Evolutionary conservation across 2,888 invertebrate species (phyloP).

Genomic region (Heteropelma amictum): DNA sequence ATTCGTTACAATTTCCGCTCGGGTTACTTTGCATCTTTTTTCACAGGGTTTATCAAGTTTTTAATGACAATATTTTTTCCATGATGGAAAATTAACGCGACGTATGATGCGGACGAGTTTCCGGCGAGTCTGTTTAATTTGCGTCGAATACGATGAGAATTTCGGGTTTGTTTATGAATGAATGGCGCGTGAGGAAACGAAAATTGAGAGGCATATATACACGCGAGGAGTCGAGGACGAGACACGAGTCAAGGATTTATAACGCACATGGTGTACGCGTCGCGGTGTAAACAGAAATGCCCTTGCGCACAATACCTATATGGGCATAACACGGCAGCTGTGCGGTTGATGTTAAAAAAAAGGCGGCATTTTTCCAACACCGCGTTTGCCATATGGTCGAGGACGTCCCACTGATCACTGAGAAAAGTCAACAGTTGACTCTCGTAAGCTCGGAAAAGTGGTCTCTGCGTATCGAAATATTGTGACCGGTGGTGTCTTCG

Average conservation of each 20-base stretch:
- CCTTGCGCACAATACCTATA: not conserved
- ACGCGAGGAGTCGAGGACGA: conserved; percentile 28
- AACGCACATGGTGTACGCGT: not conserved
- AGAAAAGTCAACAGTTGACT: conserved; percentile 42
- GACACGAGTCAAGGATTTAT: conserved; percentile 38
- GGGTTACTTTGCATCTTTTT: no score
- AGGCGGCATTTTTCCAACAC: conserved; percentile 17
- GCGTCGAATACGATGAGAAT: no score
- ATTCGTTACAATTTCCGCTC: no score
- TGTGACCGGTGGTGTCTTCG: conserved; percentile 63
- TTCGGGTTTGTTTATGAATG: no score
- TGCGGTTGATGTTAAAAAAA: conserved; percentile 13
- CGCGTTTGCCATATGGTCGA: conserved; percentile 44
- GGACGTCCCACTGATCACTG: conserved; percentile 55
- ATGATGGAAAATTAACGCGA: no score
- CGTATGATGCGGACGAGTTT: no score
- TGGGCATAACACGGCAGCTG: conserved; percentile 39
- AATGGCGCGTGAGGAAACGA: conserved; percentile 1
- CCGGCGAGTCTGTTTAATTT: no score
- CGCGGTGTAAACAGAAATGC: not conserved
- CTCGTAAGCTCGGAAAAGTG: conserved; percentile 59
- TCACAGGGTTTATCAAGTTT: no score
- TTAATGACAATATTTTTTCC: no score
- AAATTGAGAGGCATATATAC: conserved; percentile 10
- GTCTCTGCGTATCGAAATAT: conserved; percentile 65